Evolutionary conservation across 2,797 vertebrate species (phyloP), one percentile per base, ranked within the genome.

Genomic region (Sebastes flavidus): DNA sequence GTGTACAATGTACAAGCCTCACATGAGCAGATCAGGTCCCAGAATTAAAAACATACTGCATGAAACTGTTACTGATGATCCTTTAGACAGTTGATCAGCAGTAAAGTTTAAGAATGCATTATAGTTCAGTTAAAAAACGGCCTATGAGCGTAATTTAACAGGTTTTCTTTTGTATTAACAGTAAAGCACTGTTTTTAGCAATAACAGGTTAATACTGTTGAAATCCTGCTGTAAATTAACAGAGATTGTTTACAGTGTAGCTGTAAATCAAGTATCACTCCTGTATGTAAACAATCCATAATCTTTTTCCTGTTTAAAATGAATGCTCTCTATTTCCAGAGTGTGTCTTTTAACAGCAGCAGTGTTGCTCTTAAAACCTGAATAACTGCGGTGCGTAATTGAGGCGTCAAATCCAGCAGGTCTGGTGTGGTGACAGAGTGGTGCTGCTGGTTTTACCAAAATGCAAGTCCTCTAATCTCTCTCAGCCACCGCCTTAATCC

Each of bases 381-480:
- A 61, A 70, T 81, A 72, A 77, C 22, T 55, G 83, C 61, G 0
- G 29, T 8, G 89, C 80, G 68, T 88, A 87, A 91, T 38, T 8
- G 87, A 92, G 94, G 96, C 29, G 85, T 94, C 88, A 95, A 30
- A 94, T 93, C 75, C 90, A 55, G 84, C 95, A 75, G 92, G 12
- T 92, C 46, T 7, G 77, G 38, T 78, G 88, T 59, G 63, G 20
- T 54, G 71, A 80, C 60, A 79, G 77, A 74, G 78, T 14, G 75
- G 22, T 60, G 83, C 82, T 81, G 77, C 85, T 87, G 87, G 14
- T 84, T 90, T 85, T 72, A 85, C 65, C 91, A 87, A 80, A 82
- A 78, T 82, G 69, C 72, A 61, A 20, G 79, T 73, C 56, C 34
- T 1, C 65, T 90, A 82, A 88, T 38, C 36, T 38, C 36, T 86